Percentiles rank a stretch among this genome's conserved stretches.
Evolutionary conservation across 2,888 invertebrate genomes (phyloP).

Genomic region (Synergus umbraculus): DNA sequence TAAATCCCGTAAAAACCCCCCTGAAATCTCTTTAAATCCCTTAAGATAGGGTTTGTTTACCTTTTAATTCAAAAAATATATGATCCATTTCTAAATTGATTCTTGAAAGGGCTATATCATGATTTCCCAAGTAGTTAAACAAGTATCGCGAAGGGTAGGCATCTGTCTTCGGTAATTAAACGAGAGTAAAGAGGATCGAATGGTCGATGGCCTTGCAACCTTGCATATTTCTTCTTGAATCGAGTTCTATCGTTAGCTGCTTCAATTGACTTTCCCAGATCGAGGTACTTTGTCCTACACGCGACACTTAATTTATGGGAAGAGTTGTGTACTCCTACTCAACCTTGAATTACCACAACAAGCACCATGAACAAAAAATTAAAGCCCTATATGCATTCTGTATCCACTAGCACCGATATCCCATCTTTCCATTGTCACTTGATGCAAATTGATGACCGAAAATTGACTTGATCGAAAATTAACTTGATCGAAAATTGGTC

Average conservation of each 20-base stretch:
- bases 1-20: no score
- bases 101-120: neutral
- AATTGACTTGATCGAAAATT: neutral
- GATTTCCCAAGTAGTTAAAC: slow-evolving; percentile 8
- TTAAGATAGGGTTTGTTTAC: no score
- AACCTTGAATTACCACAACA: slow-evolving; percentile 31
- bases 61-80: no score
- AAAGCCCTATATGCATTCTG: slow-evolving; percentile 16
- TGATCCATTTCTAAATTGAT: neutral
- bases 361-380: neutral
- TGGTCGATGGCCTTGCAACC: slow-evolving; percentile 26
- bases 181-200: slow-evolving; percentile 27
- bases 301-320: slow-evolving; percentile 37
- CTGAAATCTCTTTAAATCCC: no score
- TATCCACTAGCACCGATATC: slow-evolving; percentile 30
- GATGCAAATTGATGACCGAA: neutral
- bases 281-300: slow-evolving; percentile 13
- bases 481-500: neutral
- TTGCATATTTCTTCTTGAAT: slow-evolving; percentile 17
- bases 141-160: neutral
- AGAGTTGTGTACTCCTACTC: slow-evolving; percentile 13
- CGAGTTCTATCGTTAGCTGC: slow-evolving; percentile 29
- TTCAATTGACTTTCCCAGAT: slow-evolving; percentile 30
- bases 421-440: neutral
- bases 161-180: slow-evolving; percentile 37